phyloP scores from a whole-genome alignment of 2,888 invertebrate genomes.

The Caenorhabditis wallacei region DNA sequence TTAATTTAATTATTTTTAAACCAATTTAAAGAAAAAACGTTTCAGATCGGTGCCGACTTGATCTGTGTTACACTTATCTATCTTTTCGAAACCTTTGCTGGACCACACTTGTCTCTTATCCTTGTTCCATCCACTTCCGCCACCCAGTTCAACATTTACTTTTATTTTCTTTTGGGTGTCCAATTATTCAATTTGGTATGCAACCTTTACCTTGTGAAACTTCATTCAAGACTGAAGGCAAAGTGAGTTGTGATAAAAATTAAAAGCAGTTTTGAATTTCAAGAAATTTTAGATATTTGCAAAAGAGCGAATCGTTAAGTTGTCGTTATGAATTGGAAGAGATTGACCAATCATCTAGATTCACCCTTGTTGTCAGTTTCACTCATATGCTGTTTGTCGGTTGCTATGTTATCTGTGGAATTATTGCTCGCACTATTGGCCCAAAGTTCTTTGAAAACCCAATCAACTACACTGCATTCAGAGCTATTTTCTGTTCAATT shows the following conservation, averaged over 20 bases:
- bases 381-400: constrained; percentile 41
- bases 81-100: constrained; percentile 33
- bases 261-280: neutral
- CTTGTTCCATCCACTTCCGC: constrained; percentile 37
- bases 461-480: constrained; percentile 24
- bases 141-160: constrained; percentile 16
- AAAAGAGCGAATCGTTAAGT: constrained; percentile 7
- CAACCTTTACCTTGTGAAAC: neutral
- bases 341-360: constrained; percentile 30
- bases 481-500: constrained; percentile 22
- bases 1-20: too few species aligned
- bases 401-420: constrained; percentile 17
- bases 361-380: constrained; percentile 42
- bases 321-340: constrained; percentile 45
- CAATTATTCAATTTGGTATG: constrained; percentile 34
- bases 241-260: neutral
- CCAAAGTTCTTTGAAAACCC: constrained; percentile 13
- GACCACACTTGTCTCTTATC: constrained; percentile 25
- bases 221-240: neutral
- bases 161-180: constrained; percentile 23
- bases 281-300: neutral
- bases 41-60: constrained; percentile 22
- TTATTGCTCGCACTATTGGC: constrained; percentile 12
- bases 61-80: constrained; percentile 4
- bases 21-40: neutral